A percentile compares a stretch with the other conserved stretches of the same genome.
Conservation (phyloP, 2,888 invertebrate species). For the Osmoderma eremita region DNA sequence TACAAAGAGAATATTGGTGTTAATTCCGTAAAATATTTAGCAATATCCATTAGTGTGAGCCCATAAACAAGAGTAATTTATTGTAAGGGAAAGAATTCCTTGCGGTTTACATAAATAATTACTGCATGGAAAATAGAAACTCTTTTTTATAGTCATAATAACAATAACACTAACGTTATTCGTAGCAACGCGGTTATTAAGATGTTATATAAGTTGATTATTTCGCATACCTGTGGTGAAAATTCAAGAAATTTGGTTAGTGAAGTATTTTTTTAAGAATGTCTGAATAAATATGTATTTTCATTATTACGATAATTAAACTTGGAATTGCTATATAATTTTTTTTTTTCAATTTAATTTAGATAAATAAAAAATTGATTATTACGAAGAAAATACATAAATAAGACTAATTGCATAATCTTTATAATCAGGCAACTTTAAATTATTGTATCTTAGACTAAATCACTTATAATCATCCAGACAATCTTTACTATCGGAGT, state of each 20-base stretch:
- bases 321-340: no score
- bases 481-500: no score
- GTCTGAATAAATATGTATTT: no score
- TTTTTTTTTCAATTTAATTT: no score
- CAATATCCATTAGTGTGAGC: constrained; percentile 10
- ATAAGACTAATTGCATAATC: no score
- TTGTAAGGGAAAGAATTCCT: neutral
- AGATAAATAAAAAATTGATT: no score
- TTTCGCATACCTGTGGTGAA: constrained; percentile 19
- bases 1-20: constrained; percentile 21
- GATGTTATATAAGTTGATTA: constrained; percentile 11
- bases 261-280: neutral
- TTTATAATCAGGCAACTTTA: no score
- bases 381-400: no score
- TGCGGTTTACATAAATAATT: constrained; percentile 14
- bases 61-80: constrained; percentile 2
- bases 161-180: neutral
- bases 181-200: neutral
- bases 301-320: no score
- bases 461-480: no score
- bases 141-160: constrained; percentile 3
- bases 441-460: no score
- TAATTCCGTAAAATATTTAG: constrained; percentile 17
- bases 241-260: constrained; percentile 19
- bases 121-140: constrained; percentile 11